phyloP scores from a whole-genome alignment of 1,140 invertebrate species.

The Atta colombica region DNA sequence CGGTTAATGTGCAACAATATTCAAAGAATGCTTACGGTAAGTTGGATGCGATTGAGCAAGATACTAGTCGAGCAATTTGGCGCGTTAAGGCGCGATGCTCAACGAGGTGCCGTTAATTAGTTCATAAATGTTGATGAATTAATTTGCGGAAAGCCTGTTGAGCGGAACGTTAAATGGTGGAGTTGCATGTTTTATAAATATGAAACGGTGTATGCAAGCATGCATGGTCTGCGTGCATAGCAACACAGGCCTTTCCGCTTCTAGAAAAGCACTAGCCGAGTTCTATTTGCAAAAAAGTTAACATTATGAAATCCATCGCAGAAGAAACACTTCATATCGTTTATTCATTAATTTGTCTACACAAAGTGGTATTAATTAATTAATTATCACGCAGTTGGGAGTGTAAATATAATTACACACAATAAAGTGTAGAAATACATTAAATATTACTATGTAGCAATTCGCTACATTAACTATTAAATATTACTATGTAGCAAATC shows the following conservation, averaged over 20 bases:
- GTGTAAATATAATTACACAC: background rate
- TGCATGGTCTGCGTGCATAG: background rate
- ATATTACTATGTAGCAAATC: background rate
- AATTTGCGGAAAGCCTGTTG: conserved; percentile 11
- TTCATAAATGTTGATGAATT: conserved; percentile 48
- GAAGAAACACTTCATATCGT: background rate
- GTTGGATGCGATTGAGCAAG: background rate
- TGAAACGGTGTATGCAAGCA: conserved; percentile 1
- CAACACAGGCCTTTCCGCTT: background rate
- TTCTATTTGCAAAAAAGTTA: background rate
- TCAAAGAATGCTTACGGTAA: conserved; percentile 83
- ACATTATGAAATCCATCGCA: background rate
- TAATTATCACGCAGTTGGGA: background rate
- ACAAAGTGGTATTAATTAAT: background rate
- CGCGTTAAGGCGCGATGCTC: conserved; percentile 6
- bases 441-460: background rate
- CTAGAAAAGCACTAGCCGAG: background rate
- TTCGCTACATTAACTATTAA: too few species aligned
- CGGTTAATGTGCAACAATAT: conserved; percentile 84
- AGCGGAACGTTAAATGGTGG: conserved; percentile 30
- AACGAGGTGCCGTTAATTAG: conserved; percentile 47
- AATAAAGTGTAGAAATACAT: background rate
- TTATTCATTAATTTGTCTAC: background rate
- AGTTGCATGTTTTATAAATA: conserved; percentile 40
- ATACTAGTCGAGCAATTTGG: background rate